Percentiles rank a stretch among this genome's conserved stretches.
phyloP scores from a whole-genome alignment of 1,140 invertebrate genomes.

The Diachasma alloeum region DNA sequence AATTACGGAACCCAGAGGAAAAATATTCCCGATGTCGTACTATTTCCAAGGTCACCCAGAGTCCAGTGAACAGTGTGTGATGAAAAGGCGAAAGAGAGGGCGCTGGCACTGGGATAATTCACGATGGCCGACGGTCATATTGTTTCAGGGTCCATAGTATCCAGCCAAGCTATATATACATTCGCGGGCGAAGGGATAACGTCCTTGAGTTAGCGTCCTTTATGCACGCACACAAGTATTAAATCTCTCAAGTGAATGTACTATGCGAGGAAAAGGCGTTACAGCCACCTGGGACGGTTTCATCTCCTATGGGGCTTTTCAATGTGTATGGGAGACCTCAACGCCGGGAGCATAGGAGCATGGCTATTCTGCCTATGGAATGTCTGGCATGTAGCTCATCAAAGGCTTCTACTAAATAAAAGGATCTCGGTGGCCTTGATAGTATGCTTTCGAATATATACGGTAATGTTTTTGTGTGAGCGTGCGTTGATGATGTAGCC shows the following conservation, averaged over 20 bases:
- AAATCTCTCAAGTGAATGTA: conserved; percentile 14
- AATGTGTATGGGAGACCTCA: conserved; percentile 25
- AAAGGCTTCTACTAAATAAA: conserved; percentile 51
- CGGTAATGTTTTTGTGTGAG: conserved; percentile 1
- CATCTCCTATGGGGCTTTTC: neutral
- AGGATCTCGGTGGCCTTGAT: conserved; percentile 49
- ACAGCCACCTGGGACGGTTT: conserved; percentile 1
- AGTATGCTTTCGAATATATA: conserved; percentile 31
- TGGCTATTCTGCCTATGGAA: conserved; percentile 50
- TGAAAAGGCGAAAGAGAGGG: neutral
- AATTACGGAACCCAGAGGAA: neutral
- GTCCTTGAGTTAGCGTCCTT: conserved; percentile 48
- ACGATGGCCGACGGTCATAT: conserved; percentile 8
- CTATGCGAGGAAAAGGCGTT: neutral
- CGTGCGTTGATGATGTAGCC: neutral
- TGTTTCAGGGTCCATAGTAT: conserved; percentile 15
- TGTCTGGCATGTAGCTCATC: conserved; percentile 53
- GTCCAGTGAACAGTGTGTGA: neutral
- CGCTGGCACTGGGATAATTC: conserved; percentile 1
- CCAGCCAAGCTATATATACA: neutral
- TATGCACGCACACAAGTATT: conserved; percentile 31
- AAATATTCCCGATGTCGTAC: neutral
- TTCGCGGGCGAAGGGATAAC: conserved; percentile 40
- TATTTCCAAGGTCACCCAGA: neutral
- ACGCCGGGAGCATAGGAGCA: conserved; percentile 47